Conservation (phyloP, 2,113 vertebrate genomes). For the Anguilla rostrata region DNA sequence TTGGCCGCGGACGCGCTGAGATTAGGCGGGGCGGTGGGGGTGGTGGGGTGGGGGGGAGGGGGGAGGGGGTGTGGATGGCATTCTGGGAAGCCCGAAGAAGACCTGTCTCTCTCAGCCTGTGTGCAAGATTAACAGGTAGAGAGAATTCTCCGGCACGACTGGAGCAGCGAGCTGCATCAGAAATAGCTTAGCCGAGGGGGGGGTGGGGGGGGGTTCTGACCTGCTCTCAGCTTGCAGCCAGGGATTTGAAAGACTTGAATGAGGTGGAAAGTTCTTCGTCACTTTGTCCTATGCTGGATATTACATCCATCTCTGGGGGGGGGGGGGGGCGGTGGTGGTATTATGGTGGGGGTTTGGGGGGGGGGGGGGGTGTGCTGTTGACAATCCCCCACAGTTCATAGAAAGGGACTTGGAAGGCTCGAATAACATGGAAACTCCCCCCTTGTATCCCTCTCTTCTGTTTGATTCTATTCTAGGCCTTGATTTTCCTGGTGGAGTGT, state of each 20-base stretch:
- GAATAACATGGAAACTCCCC: not conserved
- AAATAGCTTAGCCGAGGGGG: not conserved
- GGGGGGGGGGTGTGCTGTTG: not conserved
- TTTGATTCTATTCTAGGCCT: too few relatives aligned
- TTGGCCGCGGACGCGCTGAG: not conserved
- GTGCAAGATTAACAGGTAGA: slow-evolving; percentile 24
- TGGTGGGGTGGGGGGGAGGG: not conserved
- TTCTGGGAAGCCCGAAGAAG: not conserved
- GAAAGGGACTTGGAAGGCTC: not conserved
- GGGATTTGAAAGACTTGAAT: not conserved
- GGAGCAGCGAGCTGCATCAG: not conserved
- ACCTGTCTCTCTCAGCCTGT: not conserved
- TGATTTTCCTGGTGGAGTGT: too few relatives aligned
- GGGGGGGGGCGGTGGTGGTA: not conserved
- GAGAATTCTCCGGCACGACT: not conserved
- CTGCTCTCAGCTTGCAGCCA: not conserved
- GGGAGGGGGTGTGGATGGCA: too few relatives aligned
- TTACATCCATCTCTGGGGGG: not conserved
- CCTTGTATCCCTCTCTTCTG: too few relatives aligned
- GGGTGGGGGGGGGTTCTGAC: not conserved
- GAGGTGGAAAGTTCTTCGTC: slow-evolving; percentile 21
- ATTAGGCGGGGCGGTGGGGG: not conserved
- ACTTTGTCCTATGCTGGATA: not conserved
- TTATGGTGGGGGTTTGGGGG: too few relatives aligned
- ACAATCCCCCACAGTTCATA: too few relatives aligned